Evolutionary conservation across 2,113 vertebrate species (phyloP), one percentile per base, ranked within the genome.

Genomic region (Pteruthius melanotis): DNA sequence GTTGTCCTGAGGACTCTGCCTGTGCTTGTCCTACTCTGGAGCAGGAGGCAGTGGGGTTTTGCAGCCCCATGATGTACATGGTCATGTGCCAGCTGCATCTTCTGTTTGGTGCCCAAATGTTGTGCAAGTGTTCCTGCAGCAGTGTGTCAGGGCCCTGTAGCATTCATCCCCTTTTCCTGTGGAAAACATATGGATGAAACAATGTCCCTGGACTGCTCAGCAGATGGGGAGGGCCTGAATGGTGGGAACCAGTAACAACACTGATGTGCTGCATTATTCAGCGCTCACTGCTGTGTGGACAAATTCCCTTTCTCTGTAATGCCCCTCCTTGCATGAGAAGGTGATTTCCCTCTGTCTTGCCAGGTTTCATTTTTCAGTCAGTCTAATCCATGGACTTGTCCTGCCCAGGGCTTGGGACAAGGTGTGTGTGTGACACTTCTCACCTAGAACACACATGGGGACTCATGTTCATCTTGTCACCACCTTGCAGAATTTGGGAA

Each of bases 381-480:
- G 26, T 18, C 61, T 49, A 26, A 80, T 39, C 40, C 50, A 17
- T 31, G 57, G 35, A 49, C 30, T 66, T 33, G 45, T 47, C 57
- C 30, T 66, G 33, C 27, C 52, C 2, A 7, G 64, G 30, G 10
- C n/a, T 24, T 42, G 31, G 20, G 17, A n/a, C 40, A 61, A 37
- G 45, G 27, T 9, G 23, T 45, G 7, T 16, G 28, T 64, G 23
- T 60, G 60, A 31, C 27, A 24, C 15, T 54, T 33, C 33, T 70
- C 40, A 49, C 20, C 30, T 11, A 12, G 56, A 40, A 37, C 9
- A 2, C 0, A 2, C 0, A 24, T n/a, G 50, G 61, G 20, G 37
- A 37, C 23, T 59, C 1, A 1, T 1, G 2, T 40, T 80, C 26
- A 30, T 31, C 33, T 16, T 42, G 33, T 33, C n/a, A 26, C 33